Evolutionary conservation across 2,888 invertebrate species (phyloP).

Genomic region (Aleiodes leptofemur): DNA sequence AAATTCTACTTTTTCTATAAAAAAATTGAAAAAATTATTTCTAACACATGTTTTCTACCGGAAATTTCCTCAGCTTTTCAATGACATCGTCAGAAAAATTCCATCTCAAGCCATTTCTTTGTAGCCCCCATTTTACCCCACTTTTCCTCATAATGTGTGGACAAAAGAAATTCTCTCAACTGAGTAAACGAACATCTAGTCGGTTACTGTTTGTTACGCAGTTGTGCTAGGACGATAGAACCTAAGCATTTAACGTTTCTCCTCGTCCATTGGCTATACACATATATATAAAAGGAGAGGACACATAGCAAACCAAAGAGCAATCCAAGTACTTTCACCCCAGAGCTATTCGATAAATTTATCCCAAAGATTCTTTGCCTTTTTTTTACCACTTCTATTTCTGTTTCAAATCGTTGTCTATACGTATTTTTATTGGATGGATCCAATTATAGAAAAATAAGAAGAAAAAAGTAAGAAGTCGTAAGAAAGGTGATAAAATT

Average conservation of each 20-base stretch:
- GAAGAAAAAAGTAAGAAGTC: not conserved
- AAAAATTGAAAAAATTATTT: no score
- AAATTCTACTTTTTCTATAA: no score
- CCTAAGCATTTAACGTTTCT: conserved; percentile 7
- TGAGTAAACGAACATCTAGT: no score
- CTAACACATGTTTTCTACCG: no score
- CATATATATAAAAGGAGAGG: conserved; percentile 2
- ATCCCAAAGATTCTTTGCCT: conserved; percentile 44
- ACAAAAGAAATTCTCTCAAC: conserved; percentile 10
- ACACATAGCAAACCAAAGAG: not conserved
- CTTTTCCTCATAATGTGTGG: no score
- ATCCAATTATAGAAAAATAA: conserved; percentile 24
- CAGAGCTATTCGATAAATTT: conserved; percentile 50
- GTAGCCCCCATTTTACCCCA: no score
- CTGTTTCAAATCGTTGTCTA: conserved; percentile 26
- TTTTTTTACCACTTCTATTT: conserved; percentile 19
- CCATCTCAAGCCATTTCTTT: no score
- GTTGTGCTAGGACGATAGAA: conserved; percentile 13
- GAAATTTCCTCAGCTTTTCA: no score
- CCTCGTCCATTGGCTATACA: not conserved
- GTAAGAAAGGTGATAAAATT: not conserved
- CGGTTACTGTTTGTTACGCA: conserved; percentile 13
- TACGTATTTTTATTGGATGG: conserved; percentile 20
- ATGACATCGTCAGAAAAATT: no score
- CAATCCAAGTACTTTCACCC: conserved; percentile 36